Percentiles rank a stretch among this genome's conserved stretches.
phyloP scores from a whole-genome alignment of 1,140 invertebrate genomes.

The Whitmania pigra region DNA sequence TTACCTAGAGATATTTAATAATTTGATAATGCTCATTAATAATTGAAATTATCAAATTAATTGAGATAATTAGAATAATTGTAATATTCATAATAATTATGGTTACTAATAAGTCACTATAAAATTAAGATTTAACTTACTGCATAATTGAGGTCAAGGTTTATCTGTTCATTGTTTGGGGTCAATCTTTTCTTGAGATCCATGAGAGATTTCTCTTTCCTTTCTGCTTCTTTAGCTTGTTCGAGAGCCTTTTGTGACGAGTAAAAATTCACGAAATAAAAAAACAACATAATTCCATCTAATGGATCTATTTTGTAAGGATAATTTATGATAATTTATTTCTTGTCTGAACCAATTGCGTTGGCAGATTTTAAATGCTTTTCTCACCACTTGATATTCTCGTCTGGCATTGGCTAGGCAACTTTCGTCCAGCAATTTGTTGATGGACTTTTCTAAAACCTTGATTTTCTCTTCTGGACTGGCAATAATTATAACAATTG shows the following conservation, averaged over 20 bases:
- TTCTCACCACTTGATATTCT: constrained; percentile 48
- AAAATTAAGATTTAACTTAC: constrained; percentile 45
- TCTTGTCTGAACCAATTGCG: neutral
- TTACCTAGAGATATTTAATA: constrained; percentile 51
- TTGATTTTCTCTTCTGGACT: constrained; percentile 75
- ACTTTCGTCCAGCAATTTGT: constrained; percentile 69
- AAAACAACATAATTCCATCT: neutral
- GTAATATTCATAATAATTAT: constrained; percentile 24
- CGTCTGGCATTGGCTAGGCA: constrained; percentile 53
- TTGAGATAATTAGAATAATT: no score
- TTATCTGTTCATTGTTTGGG: constrained; percentile 69
- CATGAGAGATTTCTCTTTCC: constrained; percentile 55
- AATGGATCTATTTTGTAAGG: neutral
- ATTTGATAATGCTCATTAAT: no score
- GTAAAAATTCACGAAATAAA: neutral
- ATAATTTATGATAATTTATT: neutral
- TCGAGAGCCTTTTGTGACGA: constrained; percentile 53
- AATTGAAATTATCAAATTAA: no score
- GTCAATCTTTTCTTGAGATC: constrained; percentile 7
- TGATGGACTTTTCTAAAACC: constrained; percentile 65
- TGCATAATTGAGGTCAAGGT: constrained; percentile 83
- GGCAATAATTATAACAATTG: constrained; percentile 25
- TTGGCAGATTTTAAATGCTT: neutral
- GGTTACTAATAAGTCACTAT: constrained; percentile 11
- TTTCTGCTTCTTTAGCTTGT: constrained; percentile 87